Evolutionary conservation across 2,113 vertebrate species (phyloP).

Genomic region (Zosterops lateralis): DNA sequence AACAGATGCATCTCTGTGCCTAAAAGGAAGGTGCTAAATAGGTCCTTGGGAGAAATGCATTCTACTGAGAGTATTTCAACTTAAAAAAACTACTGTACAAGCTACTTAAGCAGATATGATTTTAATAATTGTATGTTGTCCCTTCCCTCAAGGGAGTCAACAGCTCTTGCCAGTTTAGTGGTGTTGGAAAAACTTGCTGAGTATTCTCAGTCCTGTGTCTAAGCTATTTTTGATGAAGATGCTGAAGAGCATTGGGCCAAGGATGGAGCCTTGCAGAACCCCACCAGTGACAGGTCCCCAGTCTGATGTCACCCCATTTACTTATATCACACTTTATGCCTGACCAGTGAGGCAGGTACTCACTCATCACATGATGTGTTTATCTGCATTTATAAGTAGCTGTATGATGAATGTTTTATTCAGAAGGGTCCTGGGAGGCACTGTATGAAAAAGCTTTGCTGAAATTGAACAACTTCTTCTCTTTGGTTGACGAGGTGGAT

Average conservation of each 20-base stretch:
- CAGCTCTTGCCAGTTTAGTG: not conserved
- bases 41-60: not conserved
- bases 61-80: not conserved
- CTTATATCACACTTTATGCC: not conserved
- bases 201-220: not conserved
- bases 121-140: not conserved
- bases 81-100: not conserved
- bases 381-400: not conserved
- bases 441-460: not conserved
- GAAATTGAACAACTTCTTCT: rapidly evolving
- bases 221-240: rapidly evolving
- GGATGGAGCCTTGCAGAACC: not conserved
- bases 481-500: not conserved
- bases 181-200: not conserved
- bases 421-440: not conserved
- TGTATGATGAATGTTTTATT: not conserved
- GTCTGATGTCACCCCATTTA: not conserved
- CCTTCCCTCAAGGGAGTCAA: rapidly evolving
- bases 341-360: rapidly evolving
- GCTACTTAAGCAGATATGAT: not conserved
- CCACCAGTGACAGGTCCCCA: not conserved
- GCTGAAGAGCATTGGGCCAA: rapidly evolving
- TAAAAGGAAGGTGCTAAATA: not conserved
- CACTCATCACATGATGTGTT: rapidly evolving
- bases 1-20: not conserved